A percentile compares a stretch with the other conserved stretches of the same genome.
Conservation (phyloP, 2,797 vertebrate genomes). For the Zalophus californianus region DNA sequence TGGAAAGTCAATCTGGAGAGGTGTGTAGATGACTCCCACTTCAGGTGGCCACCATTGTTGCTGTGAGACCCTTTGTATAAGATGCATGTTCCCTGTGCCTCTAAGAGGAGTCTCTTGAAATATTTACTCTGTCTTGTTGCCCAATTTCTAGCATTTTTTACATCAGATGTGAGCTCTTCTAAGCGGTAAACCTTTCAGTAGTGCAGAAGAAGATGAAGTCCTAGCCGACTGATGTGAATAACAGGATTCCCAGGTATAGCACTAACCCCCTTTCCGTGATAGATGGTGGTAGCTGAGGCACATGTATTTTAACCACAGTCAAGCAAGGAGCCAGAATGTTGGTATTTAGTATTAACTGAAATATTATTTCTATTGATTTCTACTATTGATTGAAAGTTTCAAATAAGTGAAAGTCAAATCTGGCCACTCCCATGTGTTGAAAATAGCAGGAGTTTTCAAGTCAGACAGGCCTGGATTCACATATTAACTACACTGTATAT, state of each 20-base stretch:
- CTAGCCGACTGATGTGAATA: background rate
- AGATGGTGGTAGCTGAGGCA: no score
- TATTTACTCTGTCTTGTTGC: background rate
- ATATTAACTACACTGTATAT: background rate
- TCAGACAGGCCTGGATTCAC: background rate
- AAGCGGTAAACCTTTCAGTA: background rate
- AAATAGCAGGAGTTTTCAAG: background rate
- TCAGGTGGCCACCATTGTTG: background rate
- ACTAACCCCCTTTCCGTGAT: background rate
- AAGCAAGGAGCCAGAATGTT: background rate
- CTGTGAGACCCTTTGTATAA: background rate
- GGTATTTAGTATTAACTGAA: background rate
- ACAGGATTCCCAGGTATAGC: fast-evolving
- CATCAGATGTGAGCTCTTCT: background rate
- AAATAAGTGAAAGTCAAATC: background rate
- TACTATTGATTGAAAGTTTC: background rate
- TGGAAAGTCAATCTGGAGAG: background rate
- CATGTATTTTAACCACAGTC: background rate
- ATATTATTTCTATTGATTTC: background rate
- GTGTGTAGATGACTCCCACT: background rate
- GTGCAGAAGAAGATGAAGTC: background rate
- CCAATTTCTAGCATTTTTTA: background rate
- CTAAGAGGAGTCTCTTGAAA: background rate
- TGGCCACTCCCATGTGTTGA: background rate
- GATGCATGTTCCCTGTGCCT: background rate